Evolutionary conservation across 2,888 invertebrate genomes (phyloP).

Genomic region (Ceraclea dissimilis): DNA sequence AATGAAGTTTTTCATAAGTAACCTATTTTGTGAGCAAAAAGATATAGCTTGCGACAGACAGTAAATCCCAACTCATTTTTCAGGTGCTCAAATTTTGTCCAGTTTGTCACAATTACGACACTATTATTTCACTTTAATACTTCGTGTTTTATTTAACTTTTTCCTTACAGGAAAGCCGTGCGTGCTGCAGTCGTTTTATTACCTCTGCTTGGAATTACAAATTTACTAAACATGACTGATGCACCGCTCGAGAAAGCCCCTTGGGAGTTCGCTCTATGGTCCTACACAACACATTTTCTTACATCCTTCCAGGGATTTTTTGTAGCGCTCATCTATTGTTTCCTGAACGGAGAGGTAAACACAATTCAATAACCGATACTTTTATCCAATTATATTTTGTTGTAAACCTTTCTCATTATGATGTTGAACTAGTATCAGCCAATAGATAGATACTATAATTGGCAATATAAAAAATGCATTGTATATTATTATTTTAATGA

Average conservation of each 20-base stretch:
- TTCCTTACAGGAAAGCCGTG: constrained; percentile 61
- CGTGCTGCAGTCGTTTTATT: constrained; percentile 71
- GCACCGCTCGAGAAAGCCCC: constrained; percentile 58
- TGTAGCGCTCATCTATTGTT: constrained; percentile 74
- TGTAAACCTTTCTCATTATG: background rate
- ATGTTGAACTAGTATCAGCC: too few relatives aligned
- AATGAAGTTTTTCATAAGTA: too few relatives aligned
- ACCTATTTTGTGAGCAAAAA: too few relatives aligned
- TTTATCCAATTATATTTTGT: background rate
- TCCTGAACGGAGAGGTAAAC: constrained; percentile 72
- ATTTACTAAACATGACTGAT: constrained; percentile 64
- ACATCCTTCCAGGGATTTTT: constrained; percentile 82
- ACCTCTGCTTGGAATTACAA: constrained; percentile 75
- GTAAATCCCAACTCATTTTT: too few relatives aligned
- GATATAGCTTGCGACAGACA: too few relatives aligned
- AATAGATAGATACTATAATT: too few relatives aligned
- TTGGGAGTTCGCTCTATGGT: constrained; percentile 71
- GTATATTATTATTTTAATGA: too few relatives aligned
- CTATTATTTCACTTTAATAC: too few relatives aligned
- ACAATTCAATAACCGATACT: background rate
- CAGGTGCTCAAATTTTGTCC: too few relatives aligned
- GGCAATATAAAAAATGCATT: too few relatives aligned
- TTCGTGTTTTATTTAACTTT: background rate
- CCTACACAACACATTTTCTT: constrained; percentile 68
- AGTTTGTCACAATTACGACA: too few relatives aligned